Percentiles rank a stretch among this genome's conserved stretches.
These are phyloP conservation scores for Tragelaphus oryx DNA, from an alignment of 2,797 vertebrate species.

Conservation along the genomic window DNA sequence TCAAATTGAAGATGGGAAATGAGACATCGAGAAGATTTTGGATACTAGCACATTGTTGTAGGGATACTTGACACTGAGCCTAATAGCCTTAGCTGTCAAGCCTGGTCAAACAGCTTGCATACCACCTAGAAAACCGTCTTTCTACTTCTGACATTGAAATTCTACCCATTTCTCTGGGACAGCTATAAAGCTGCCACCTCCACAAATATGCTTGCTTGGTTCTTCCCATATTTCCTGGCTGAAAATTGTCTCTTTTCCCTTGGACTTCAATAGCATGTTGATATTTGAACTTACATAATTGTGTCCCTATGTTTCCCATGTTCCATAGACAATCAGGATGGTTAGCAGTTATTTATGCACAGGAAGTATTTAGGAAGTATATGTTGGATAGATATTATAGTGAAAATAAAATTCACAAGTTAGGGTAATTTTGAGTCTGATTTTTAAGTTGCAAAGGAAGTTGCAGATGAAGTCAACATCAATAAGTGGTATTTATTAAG, in stretches of 20 bases:
- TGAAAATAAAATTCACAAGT: slow-evolving; percentile 54
- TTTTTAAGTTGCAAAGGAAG: slow-evolving; percentile 49
- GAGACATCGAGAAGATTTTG: neutral
- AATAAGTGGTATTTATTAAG: slow-evolving; percentile 64
- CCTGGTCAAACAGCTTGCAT: neutral
- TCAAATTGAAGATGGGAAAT: neutral
- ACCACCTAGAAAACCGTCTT: neutral
- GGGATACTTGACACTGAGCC: neutral
- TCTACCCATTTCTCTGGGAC: neutral
- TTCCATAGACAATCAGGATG: neutral
- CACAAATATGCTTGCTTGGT: neutral
- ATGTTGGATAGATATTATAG: neutral
- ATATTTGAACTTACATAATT: slow-evolving; percentile 1
- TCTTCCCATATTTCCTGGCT: neutral
- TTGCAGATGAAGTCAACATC: slow-evolving; percentile 50
- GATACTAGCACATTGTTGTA: neutral
- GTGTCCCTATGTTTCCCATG: neutral
- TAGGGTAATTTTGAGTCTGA: slow-evolving; percentile 44
- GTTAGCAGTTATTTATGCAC: slow-evolving; percentile 6
- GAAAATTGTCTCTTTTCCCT: neutral
- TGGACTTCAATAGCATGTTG: neutral
- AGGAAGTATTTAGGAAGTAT: slow-evolving; percentile 37
- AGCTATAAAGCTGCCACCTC: neutral
- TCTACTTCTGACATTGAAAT: neutral
- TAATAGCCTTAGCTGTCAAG: neutral